A percentile compares a stretch with the other conserved stretches of the same genome.
These are phyloP conservation scores for Aphis craccivora DNA, from an alignment of 1,140 invertebrate genomes.

Conservation along the genomic window DNA sequence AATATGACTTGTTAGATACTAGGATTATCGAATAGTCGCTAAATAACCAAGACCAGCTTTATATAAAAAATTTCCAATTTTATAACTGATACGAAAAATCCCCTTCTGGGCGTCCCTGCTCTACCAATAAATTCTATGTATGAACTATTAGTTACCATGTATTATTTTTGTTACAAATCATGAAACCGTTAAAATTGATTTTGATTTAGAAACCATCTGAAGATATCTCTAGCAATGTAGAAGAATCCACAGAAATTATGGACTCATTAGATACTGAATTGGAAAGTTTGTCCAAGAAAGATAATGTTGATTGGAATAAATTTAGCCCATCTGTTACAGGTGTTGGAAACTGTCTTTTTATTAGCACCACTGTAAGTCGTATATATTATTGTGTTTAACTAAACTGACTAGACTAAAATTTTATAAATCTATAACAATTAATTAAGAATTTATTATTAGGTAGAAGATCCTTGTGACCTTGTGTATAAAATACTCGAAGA, in stretches of 20 bases:
- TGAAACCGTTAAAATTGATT: background rate
- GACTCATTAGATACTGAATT: slow-evolving; percentile 33
- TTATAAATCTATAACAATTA: background rate
- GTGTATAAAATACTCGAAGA: slow-evolving; percentile 77
- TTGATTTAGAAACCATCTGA: slow-evolving; percentile 4
- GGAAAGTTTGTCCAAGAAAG: slow-evolving; percentile 2
- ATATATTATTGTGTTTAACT: background rate
- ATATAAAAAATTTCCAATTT: too few species aligned
- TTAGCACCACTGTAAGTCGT: slow-evolving; percentile 40
- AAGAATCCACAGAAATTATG: slow-evolving; percentile 32
- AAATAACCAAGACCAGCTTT: too few species aligned
- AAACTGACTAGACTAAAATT: background rate
- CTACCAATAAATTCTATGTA: background rate
- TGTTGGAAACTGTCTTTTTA: slow-evolving; percentile 54
- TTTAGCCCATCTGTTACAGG: slow-evolving; percentile 30
- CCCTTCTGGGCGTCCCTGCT: too few species aligned
- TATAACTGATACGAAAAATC: too few species aligned
- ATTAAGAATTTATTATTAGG: slow-evolving; percentile 60
- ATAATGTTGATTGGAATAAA: slow-evolving; percentile 49
- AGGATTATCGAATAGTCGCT: too few species aligned
- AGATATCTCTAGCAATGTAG: background rate
- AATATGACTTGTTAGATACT: too few species aligned
- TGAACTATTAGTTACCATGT: background rate
- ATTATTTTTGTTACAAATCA: background rate
- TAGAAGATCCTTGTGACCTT: slow-evolving; percentile 76